Conservation (phyloP, 2,113 vertebrate genomes). For the Leucoraja erinaceus region DNA sequence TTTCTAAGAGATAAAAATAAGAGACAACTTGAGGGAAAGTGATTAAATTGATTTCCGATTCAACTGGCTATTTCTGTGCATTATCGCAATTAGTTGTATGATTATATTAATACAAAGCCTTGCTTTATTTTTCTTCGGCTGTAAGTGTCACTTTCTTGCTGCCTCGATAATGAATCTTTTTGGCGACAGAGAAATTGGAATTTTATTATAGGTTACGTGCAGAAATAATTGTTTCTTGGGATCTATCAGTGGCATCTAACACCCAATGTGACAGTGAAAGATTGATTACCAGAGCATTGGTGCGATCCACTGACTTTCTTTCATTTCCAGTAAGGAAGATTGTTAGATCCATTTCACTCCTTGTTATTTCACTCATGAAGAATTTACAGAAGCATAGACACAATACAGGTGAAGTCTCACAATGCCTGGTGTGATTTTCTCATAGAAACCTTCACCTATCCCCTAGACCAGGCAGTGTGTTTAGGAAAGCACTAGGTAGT, state of each 20-base stretch:
- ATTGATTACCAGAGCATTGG: not conserved
- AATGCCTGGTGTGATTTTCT: not conserved
- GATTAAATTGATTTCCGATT: not conserved
- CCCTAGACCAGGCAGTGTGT: not conserved
- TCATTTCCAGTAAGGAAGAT: not conserved
- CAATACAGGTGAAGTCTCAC: too few species aligned
- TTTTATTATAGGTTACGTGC: not conserved
- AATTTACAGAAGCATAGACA: too few species aligned
- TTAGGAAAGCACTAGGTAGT: not conserved
- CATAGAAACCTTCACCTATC: not conserved
- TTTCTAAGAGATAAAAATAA: too few species aligned
- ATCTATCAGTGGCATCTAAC: not conserved
- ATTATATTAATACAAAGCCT: not conserved
- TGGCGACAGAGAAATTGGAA: not conserved
- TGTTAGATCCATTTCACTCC: not conserved
- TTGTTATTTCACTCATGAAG: too few species aligned
- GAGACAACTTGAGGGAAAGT: not conserved
- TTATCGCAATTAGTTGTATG: not conserved
- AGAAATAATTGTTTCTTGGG: not conserved
- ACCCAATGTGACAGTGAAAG: not conserved
- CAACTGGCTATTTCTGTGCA: not conserved
- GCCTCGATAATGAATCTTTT: not conserved
- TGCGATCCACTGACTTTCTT: not conserved
- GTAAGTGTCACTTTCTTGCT: not conserved
- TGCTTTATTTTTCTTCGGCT: not conserved